Evolutionary conservation across 2,888 invertebrate species (phyloP), one percentile per base, ranked within the genome.

Genomic region (Lottia scabra): DNA sequence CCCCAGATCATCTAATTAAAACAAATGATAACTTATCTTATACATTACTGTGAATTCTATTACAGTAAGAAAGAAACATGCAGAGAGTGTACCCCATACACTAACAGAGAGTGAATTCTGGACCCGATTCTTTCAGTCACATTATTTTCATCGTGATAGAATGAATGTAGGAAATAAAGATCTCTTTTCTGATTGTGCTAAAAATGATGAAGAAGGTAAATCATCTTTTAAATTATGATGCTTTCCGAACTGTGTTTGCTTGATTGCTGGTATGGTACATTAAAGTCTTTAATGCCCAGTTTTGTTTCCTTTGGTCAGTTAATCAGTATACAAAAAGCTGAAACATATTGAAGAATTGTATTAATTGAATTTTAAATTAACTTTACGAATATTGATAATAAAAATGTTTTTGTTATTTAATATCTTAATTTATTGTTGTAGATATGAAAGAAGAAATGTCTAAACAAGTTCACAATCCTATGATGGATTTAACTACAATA

Each of bases 121-220:
- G 99, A 97, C 97, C 16, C 96, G 97, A 87, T 99, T 99, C 91
- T 99, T 99, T 91, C 99, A 99, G 89, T 99, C 98, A 19, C 99
- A 99, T 92, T 99, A 99, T 91, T 92, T 92, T 83, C 92, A 92
- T 81, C 80, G 91, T 67, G 98, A 99, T 91, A 93, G 97, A 82
- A 83, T 84, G 30, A 83, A 81, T 44, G 72, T 87, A 12, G 77
- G 82, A 64, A 85, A 72, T 65, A 88, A 98, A 91, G 99, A 99
- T 90, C 92, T 99, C 74, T 99, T 99, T 89, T 95, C 97, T 27
- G 99, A 99, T 91, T 99, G 99, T 92, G 97, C 97, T 78, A 96
- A 96, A 92, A 93, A 95, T 84, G 99, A 99, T 89, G 99, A 99
- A 86, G 93, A 94, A 89, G 91, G 91, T 91, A 81, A 68, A 67